Percentiles rank a stretch among this genome's conserved stretches.
phyloP scores from a whole-genome alignment of 2,888 invertebrate genomes.

The Myopa testacea region DNA sequence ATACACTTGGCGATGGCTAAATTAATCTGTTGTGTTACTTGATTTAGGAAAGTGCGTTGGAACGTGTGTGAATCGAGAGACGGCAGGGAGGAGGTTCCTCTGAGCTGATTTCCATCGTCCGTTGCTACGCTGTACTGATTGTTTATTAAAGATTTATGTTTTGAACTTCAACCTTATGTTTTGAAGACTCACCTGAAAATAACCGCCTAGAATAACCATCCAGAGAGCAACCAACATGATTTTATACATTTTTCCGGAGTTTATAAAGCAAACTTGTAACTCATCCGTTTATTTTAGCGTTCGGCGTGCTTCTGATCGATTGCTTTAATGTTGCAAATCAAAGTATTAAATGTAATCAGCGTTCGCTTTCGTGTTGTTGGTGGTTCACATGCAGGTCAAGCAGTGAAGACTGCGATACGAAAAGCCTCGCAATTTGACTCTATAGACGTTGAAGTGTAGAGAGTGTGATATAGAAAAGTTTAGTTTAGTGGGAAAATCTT shows the following conservation, averaged over 20 bases:
- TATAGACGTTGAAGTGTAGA: background rate
- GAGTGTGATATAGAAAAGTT: background rate
- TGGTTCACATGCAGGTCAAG: slow-evolving; percentile 10
- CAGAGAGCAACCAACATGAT: background rate
- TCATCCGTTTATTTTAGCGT: slow-evolving; percentile 1
- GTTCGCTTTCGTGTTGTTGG: background rate
- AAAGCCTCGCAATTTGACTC: background rate
- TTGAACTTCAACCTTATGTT: background rate
- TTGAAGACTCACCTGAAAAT: background rate
- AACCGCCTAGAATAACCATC: background rate
- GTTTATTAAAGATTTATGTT: background rate
- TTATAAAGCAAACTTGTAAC: background rate
- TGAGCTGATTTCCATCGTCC: background rate
- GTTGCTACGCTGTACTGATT: background rate
- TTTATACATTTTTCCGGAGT: background rate
- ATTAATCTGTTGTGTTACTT: background rate
- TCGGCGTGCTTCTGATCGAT: background rate
- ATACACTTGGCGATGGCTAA: slow-evolving; percentile 36
- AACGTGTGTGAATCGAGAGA: background rate
- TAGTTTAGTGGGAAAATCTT: background rate
- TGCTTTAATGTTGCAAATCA: background rate
- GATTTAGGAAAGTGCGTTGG: background rate
- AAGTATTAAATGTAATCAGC: background rate
- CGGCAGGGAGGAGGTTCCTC: background rate
- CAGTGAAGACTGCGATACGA: background rate